Conservation (phyloP, 2,797 vertebrate species). For the Helarctos malayanus region DNA sequence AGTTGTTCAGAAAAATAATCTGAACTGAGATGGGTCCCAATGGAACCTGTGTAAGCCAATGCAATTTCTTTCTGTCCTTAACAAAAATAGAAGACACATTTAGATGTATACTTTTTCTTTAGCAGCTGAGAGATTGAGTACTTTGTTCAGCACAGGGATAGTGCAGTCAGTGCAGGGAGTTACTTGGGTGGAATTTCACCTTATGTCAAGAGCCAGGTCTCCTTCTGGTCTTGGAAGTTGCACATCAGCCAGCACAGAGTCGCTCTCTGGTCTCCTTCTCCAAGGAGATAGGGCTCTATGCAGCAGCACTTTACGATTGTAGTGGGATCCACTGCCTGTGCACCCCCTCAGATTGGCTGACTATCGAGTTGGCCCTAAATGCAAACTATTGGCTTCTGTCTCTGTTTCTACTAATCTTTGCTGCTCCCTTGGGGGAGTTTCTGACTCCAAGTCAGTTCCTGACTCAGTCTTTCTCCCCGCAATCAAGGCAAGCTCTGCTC, state of each 20-base stretch:
- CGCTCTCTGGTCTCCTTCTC: background rate
- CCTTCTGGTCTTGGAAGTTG: background rate
- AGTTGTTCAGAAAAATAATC: conserved; percentile 44
- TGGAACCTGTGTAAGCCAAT: background rate
- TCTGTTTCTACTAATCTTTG: background rate
- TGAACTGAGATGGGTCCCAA: background rate
- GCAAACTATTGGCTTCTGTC: background rate
- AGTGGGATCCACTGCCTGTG: background rate
- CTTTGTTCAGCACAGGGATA: background rate
- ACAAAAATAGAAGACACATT: conserved; percentile 11
- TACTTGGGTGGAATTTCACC: background rate
- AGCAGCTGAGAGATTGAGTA: background rate
- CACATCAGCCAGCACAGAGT: background rate
- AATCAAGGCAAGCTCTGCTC: background rate
- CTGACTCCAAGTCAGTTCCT: background rate
- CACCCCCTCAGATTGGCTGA: background rate
- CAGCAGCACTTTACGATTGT: background rate
- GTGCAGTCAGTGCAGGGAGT: background rate
- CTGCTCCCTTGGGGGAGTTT: background rate
- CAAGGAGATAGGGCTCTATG: background rate
- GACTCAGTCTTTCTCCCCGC: background rate
- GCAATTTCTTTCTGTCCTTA: conserved; percentile 10
- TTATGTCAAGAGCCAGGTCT: background rate
- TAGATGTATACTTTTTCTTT: background rate
- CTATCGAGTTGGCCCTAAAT: background rate